A percentile compares a stretch with the other conserved stretches of the same genome.
Conservation (phyloP, 1,140 invertebrate genomes). For the Contarinia nasturtii region DNA sequence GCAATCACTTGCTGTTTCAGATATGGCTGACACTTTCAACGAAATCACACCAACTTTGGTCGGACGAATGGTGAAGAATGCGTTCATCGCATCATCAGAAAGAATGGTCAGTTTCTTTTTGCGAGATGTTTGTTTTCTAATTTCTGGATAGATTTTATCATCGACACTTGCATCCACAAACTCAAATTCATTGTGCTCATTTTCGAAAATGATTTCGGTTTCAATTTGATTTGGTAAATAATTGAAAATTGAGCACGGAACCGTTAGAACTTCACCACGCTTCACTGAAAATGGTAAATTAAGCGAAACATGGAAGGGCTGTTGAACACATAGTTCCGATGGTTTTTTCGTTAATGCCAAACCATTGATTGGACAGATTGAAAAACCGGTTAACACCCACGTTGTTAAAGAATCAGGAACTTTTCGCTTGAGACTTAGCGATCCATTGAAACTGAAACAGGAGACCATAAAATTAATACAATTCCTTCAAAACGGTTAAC, state of each 20-base stretch:
- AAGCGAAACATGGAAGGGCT: conserved; percentile 73
- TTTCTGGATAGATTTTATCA: not conserved
- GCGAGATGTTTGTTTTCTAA: not conserved
- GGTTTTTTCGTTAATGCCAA: conserved; percentile 57
- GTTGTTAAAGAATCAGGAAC: conserved; percentile 83
- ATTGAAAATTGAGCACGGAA: conserved; percentile 20
- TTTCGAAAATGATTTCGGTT: conserved; percentile 68
- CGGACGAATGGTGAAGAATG: conserved; percentile 55
- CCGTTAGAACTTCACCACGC: conserved; percentile 32
- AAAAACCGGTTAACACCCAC: conserved; percentile 85
- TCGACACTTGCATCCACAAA: conserved; percentile 38
- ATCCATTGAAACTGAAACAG: conserved; percentile 6
- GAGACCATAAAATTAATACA: too few species aligned
- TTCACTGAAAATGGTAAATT: conserved; percentile 69
- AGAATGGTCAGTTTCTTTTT: not conserved
- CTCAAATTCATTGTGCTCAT: conserved; percentile 57
- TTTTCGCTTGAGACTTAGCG: conserved; percentile 20
- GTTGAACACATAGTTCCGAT: conserved; percentile 64
- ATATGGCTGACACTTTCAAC: conserved; percentile 52
- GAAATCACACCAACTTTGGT: conserved; percentile 51
- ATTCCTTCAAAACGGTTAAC: too few species aligned
- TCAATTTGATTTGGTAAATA: conserved; percentile 41
- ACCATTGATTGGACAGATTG: conserved; percentile 64
- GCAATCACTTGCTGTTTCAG: conserved; percentile 47
- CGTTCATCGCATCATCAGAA: not conserved